Base-by-base conservation (phyloP, 2,113 vertebrate genomes). In the Hemiscyllium ocellatum region DNA sequence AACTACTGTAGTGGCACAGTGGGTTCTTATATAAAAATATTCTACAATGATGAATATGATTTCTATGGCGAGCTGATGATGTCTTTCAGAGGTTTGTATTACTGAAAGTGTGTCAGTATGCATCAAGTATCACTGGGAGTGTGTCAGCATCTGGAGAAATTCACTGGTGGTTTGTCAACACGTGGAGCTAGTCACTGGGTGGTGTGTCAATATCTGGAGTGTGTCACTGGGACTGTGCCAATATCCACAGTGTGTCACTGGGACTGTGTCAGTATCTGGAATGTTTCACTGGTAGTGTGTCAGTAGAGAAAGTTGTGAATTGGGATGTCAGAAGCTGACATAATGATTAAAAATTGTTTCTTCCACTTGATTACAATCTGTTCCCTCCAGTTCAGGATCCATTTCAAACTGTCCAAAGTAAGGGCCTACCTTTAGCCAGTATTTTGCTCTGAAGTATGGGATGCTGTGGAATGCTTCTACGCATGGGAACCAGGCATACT, bases 401-500 rank as follows among this genome's bases (percentile, higher is more conserved):
- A 66, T 66, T 66, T 65, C 29, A 65, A 66, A 17, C 50, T 29
- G 3, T 65, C 52, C 52, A n/a, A 61, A 37, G 61, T 37, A 95
- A 5, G 26, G 1, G 95, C 97, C 97, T 98, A 99, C 99, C 98
- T 98, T 98, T 56, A 99, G 97, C 98, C 98, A 99, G 96, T 98
- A 99, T 96, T 97, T 98, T 24, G 98, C 96, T 96, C 98, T 97
- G 96, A 98, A 98, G 87, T 96, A 97, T 69, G 98, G 96, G 6
- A 97, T 96, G 90, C 97, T 61, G 56, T 69, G 95, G 50, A 97
- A 98, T 91, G 97, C 98, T 96, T 98, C 97, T 0, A 97, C 98
- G 96, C 99, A 99, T 12, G 99, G 99, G 61, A 99, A 99, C 99
- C 99, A 99, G 50, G 99, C 99, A 0, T 99, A 98, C 96, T 99